Percentiles rank a stretch among this genome's conserved stretches.
Conservation (phyloP, 1,140 invertebrate species). For the Pseudoatta argentina region DNA sequence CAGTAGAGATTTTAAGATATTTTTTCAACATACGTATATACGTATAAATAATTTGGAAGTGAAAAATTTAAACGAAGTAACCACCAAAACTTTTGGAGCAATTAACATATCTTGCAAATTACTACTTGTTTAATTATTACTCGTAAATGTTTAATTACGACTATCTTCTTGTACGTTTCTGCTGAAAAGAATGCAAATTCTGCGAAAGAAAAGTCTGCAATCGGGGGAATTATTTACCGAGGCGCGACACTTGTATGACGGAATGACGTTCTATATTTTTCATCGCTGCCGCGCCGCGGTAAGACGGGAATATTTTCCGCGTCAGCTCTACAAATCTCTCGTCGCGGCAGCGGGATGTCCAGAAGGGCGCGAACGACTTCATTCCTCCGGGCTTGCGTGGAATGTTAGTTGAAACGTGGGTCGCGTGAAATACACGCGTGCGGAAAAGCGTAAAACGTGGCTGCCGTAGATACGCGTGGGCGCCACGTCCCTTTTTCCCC, state of each 20-base stretch:
- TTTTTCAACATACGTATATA: not conserved
- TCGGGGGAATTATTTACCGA: slow-evolving; percentile 60
- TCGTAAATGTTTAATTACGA: not conserved
- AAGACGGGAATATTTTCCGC: slow-evolving; percentile 67
- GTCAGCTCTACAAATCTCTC: slow-evolving; percentile 79
- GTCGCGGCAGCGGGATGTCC: slow-evolving; percentile 67
- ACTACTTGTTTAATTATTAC: not conserved
- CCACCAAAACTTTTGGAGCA: not conserved
- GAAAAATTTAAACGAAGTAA: not conserved
- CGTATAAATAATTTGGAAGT: not conserved
- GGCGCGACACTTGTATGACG: not conserved
- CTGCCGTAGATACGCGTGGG: slow-evolving; percentile 27
- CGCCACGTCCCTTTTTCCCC: slow-evolving; percentile 23
- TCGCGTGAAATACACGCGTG: slow-evolving; percentile 51
- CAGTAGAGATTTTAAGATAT: not conserved
- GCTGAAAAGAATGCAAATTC: slow-evolving; percentile 7
- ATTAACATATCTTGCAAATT: not conserved
- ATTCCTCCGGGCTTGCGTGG: slow-evolving; percentile 80
- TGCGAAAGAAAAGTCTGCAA: slow-evolving; percentile 24
- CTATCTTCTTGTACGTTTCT: not conserved
- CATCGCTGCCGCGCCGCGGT: slow-evolving; percentile 20
- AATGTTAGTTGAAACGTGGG: slow-evolving; percentile 83
- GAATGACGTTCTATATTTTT: slow-evolving; percentile 45
- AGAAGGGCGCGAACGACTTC: slow-evolving; percentile 77
- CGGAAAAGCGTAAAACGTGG: slow-evolving; percentile 60